phyloP scores from a whole-genome alignment of 2,797 vertebrate genomes.

The Smutsia gigantea region DNA sequence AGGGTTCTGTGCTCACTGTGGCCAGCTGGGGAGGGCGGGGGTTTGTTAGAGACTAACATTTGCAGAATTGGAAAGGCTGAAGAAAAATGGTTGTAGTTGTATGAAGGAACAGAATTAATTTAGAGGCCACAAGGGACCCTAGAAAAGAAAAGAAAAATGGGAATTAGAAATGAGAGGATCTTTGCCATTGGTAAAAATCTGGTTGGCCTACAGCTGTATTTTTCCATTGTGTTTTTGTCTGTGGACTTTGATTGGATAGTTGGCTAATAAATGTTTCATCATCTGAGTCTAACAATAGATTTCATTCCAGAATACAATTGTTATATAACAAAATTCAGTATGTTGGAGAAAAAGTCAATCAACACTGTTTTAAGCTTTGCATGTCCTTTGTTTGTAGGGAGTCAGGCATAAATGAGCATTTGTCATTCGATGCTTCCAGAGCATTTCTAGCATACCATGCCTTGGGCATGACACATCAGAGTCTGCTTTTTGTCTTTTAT shows the following conservation, averaged over 20 bases:
- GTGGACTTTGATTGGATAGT: slow-evolving; percentile 59
- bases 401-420: slow-evolving; percentile 80
- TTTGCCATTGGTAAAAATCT: slow-evolving; percentile 56
- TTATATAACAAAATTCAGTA: slow-evolving; percentile 73
- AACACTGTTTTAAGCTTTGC: slow-evolving; percentile 79
- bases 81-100: background rate
- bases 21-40: background rate
- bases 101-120: background rate
- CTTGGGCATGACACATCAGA: slow-evolving; percentile 60
- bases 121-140: background rate
- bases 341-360: slow-evolving; percentile 80
- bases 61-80: slow-evolving; percentile 17
- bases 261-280: slow-evolving; percentile 71
- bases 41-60: background rate
- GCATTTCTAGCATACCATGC: slow-evolving; percentile 78
- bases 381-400: slow-evolving; percentile 83
- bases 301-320: slow-evolving; percentile 82
- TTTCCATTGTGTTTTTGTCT: slow-evolving; percentile 61
- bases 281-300: slow-evolving; percentile 81
- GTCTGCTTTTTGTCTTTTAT: slow-evolving; percentile 71
- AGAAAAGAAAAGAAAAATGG: background rate
- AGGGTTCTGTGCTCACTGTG: background rate
- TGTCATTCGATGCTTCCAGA: slow-evolving; percentile 76
- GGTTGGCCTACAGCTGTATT: slow-evolving; percentile 32
- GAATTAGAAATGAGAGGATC: background rate